Evolutionary conservation across 2,113 vertebrate species (phyloP).

Genomic region (Misgurnus mizolepis): DNA sequence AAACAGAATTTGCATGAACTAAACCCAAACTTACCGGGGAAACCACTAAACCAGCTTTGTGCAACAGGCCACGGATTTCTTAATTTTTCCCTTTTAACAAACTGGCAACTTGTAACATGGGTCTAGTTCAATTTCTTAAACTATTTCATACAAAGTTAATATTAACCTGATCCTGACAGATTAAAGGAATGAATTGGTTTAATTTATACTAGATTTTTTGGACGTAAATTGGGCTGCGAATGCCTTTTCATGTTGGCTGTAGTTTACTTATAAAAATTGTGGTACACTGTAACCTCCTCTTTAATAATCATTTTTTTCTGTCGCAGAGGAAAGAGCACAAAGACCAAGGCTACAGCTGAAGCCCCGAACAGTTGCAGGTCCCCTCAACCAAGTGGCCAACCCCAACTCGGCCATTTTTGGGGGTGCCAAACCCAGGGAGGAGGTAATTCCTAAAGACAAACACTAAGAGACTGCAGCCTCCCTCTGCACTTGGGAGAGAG

Average conservation of each 20-base stretch:
- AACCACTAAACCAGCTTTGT: too few species aligned
- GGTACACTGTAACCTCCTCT: neutral
- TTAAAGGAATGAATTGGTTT: too few species aligned
- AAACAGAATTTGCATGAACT: too few species aligned
- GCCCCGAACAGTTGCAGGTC: conserved; percentile 91
- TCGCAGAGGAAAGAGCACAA: conserved; percentile 93
- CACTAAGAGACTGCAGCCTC: conserved; percentile 76
- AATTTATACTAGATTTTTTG: too few species aligned
- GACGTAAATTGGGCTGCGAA: too few species aligned
- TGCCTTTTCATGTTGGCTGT: neutral
- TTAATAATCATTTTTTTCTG: conserved; percentile 9
- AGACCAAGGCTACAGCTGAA: conserved; percentile 96
- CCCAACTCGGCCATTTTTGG: conserved; percentile 98
- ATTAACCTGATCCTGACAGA: too few species aligned
- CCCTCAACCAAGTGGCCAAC: conserved; percentile 99
- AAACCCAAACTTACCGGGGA: too few species aligned
- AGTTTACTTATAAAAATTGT: neutral
- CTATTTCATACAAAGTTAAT: too few species aligned
- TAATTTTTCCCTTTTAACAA: too few species aligned
- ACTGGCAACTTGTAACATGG: too few species aligned
- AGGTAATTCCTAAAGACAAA: conserved; percentile 87
- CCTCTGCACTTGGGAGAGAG: conserved; percentile 54
- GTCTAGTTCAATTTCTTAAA: too few species aligned
- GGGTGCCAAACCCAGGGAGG: conserved; percentile 95
- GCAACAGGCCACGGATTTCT: too few species aligned